Evolutionary conservation across 2,888 invertebrate genomes (phyloP).

Genomic region (Troides oblongomaculatus): DNA sequence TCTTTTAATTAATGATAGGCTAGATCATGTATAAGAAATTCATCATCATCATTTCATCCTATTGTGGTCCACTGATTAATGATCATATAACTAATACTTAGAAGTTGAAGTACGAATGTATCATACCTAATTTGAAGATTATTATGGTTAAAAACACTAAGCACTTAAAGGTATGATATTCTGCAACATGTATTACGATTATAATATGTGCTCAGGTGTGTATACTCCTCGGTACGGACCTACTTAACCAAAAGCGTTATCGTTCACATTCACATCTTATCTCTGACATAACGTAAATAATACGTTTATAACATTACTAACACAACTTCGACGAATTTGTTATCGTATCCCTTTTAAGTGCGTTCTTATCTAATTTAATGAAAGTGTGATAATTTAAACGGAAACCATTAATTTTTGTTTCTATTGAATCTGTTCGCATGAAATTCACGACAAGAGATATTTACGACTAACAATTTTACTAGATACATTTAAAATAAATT

Average conservation of each 20-base stretch:
- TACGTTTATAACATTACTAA: conserved; percentile 21
- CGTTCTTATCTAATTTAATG: conserved; percentile 15
- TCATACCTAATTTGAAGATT: too few species aligned
- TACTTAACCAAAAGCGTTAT: conserved; percentile 11
- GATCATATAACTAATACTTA: too few species aligned
- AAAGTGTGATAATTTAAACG: conserved; percentile 12
- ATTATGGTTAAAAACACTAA: neutral
- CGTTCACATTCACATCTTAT: conserved; percentile 22
- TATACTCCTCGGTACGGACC: conserved; percentile 11
- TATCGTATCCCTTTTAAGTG: conserved; percentile 15
- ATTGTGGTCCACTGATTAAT: too few species aligned
- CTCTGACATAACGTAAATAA: conserved; percentile 24
- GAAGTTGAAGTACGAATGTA: too few species aligned
- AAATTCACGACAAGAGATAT: too few species aligned
- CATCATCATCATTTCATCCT: too few species aligned
- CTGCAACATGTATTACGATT: neutral
- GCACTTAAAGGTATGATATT: too few species aligned
- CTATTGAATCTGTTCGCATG: too few species aligned
- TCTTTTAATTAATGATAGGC: too few species aligned
- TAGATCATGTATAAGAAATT: too few species aligned
- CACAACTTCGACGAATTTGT: conserved; percentile 21
- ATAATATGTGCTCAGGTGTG: conserved; percentile 17
- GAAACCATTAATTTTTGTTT: neutral
- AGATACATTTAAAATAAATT: too few species aligned
- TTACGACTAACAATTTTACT: too few species aligned